phyloP scores from a whole-genome alignment of 2,113 vertebrate species.

The Hepsetus odoe region DNA sequence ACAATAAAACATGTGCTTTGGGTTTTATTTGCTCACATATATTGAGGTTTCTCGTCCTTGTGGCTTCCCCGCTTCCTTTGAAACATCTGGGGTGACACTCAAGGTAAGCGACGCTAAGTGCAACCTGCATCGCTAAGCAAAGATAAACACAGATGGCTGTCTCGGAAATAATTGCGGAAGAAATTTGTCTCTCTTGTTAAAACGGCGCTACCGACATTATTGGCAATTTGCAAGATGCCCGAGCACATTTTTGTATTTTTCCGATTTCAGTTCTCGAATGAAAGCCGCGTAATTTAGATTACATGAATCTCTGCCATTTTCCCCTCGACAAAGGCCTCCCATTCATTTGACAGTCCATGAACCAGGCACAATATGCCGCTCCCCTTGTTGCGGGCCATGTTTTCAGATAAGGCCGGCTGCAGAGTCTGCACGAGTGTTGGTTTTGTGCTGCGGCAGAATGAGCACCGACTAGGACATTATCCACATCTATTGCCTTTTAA shows the following conservation, averaged over 20 bases:
- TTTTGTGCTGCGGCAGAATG: conserved; percentile 26
- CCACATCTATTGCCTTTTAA: conserved; percentile 1
- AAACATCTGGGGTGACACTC: not conserved
- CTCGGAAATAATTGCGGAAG: conserved; percentile 10
- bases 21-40: not conserved
- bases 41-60: not conserved
- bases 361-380: conserved; percentile 32
- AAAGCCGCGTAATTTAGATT: conserved; percentile 19
- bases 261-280: conserved; percentile 14
- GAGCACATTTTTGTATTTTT: conserved; percentile 18
- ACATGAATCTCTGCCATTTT: conserved; percentile 31
- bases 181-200: conserved; percentile 20
- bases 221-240: conserved; percentile 37
- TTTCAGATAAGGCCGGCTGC: conserved; percentile 18
- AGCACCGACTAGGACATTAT: conserved; percentile 33
- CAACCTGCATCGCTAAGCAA: not conserved
- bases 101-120: not conserved
- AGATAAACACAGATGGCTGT: not conserved
- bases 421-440: not conserved
- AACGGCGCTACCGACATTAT: conserved; percentile 26
- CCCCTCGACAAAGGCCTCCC: conserved; percentile 30
- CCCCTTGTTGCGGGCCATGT: not conserved
- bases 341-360: conserved; percentile 27
- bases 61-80: not conserved
- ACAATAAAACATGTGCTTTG: not conserved